Conservation (phyloP, 2,888 invertebrate species). For the Adelognathus sp. region DNA sequence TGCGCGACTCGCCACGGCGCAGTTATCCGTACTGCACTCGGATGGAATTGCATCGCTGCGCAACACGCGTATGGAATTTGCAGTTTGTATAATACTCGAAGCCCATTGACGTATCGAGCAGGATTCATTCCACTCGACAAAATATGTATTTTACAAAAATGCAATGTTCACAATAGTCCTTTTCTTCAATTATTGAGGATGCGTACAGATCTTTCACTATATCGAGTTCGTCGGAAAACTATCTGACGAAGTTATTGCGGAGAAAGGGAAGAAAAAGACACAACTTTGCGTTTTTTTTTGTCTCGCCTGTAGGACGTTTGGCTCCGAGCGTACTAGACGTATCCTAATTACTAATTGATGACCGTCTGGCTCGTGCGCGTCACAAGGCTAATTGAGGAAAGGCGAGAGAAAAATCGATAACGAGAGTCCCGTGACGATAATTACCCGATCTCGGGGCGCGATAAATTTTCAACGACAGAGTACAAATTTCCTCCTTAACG, state of each 20-base stretch:
- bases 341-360: conserved; percentile 30
- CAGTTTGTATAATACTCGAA: conserved; percentile 39
- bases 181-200: too few relatives aligned
- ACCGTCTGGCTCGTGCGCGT: background rate
- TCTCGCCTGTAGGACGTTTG: background rate
- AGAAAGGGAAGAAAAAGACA: background rate
- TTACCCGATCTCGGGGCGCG: conserved; percentile 4
- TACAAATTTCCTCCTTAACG: background rate
- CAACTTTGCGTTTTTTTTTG: background rate
- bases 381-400: conserved; percentile 11
- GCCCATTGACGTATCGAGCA: background rate
- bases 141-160: background rate
- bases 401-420: background rate
- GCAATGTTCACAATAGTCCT: background rate
- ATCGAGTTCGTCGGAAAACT: too few relatives aligned
- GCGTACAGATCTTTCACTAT: too few relatives aligned
- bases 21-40: conserved; percentile 50
- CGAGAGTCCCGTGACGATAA: conserved; percentile 22
- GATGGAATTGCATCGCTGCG: conserved; percentile 48
- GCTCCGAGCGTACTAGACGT: background rate
- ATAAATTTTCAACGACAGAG: background rate
- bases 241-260: too few relatives aligned
- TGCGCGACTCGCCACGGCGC: conserved; percentile 60
- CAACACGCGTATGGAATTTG: conserved; percentile 42
- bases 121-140: background rate